A percentile compares a stretch with the other conserved stretches of the same genome.
Evolutionary conservation across 2,113 vertebrate species (phyloP).

Genomic region (Murina feae): DNA sequence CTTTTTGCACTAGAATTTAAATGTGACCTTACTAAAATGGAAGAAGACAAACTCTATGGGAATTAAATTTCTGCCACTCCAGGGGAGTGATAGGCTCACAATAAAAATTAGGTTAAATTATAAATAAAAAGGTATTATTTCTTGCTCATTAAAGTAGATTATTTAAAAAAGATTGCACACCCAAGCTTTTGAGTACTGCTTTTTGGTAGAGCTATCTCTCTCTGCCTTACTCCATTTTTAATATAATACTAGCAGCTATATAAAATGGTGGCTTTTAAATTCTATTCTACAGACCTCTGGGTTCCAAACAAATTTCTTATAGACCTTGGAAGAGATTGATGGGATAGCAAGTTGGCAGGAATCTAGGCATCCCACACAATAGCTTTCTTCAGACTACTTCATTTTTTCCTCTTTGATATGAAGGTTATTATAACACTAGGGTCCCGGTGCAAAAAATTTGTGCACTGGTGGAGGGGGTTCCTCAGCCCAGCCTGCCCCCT

Average conservation of each 20-base stretch:
- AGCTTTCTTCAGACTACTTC: background rate
- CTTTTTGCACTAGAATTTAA: background rate
- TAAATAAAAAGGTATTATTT: background rate
- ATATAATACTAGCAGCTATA: background rate
- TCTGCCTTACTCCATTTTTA: background rate
- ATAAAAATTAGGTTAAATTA: background rate
- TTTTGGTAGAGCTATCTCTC: background rate
- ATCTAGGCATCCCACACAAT: background rate
- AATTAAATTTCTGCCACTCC: background rate
- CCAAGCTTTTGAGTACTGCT: background rate
- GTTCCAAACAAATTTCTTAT: slow-evolving; percentile 5
- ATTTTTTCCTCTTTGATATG: slow-evolving; percentile 19
- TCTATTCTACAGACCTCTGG: background rate
- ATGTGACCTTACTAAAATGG: background rate
- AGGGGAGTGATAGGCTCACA: background rate
- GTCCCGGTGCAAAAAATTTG: too few relatives aligned
- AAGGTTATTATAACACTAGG: background rate
- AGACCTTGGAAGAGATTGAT: background rate
- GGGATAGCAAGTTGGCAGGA: background rate
- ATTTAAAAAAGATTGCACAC: background rate
- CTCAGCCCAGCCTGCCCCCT: too few relatives aligned
- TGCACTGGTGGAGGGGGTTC: too few relatives aligned
- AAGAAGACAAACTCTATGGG: background rate
- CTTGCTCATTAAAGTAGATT: background rate
- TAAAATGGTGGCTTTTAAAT: background rate